Evolutionary conservation across 1,140 invertebrate species (phyloP).

Genomic region (Zaprionus taronus): DNA sequence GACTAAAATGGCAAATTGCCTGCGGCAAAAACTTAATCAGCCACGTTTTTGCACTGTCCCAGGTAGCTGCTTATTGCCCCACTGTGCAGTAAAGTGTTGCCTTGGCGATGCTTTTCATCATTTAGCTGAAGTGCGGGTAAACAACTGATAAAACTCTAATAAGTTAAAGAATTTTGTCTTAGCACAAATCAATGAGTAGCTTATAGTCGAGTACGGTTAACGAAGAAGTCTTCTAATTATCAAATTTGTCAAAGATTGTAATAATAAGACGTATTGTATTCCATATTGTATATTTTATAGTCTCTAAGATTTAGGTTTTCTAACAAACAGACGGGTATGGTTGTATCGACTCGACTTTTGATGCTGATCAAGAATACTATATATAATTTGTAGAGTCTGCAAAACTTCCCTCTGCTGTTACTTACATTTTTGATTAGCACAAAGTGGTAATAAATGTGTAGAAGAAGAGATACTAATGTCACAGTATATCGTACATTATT

Average conservation of each 20-base stretch:
- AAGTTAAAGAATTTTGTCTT: not conserved
- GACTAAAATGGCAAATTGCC: constrained; percentile 72
- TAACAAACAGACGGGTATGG: not conserved
- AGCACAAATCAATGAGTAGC: too few species aligned
- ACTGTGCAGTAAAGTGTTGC: not conserved
- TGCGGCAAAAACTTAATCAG: constrained; percentile 76
- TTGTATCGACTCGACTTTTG: not conserved
- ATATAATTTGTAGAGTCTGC: not conserved
- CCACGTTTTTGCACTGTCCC: constrained; percentile 61
- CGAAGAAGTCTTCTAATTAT: not conserved
- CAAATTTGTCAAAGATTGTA: not conserved
- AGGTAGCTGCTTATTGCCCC: constrained; percentile 14
- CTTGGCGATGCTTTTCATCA: not conserved
- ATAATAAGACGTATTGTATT: too few species aligned
- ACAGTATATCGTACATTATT: too few species aligned
- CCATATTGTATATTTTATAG: too few species aligned
- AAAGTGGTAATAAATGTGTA: not conserved
- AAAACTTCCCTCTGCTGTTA: not conserved
- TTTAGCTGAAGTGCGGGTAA: not conserved
- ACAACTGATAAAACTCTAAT: not conserved
- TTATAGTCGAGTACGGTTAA: too few species aligned
- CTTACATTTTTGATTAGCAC: not conserved
- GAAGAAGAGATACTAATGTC: too few species aligned
- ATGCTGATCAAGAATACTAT: not conserved
- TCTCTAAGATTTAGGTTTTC: not conserved